These are phyloP conservation scores for Platygyra sinensis DNA, from an alignment of 64 coral and sea anemone genomes.

Conservation along the genomic window DNA sequence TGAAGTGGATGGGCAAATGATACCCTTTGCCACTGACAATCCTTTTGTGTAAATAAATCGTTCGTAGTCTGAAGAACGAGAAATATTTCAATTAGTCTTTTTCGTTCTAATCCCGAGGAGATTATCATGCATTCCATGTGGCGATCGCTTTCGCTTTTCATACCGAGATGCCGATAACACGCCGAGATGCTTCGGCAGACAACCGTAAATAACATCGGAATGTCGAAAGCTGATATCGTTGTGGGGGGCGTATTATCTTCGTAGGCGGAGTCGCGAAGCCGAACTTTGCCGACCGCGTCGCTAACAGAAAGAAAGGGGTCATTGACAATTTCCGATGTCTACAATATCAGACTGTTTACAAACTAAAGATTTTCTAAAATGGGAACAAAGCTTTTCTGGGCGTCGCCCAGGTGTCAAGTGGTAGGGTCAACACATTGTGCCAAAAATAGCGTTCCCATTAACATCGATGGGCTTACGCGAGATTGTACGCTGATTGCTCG, in stretches of 20 bases:
- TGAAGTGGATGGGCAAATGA: neutral
- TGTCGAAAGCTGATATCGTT: constrained; percentile 46
- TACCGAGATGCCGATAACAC: constrained; percentile 24
- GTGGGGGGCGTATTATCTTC: constrained; percentile 21
- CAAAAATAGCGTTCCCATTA: constrained; percentile 27
- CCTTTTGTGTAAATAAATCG: neutral
- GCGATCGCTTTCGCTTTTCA: constrained; percentile 20
- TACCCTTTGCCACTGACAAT: neutral
- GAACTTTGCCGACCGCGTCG: constrained; percentile 23
- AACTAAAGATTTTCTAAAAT: constrained; percentile 12
- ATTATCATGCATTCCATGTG: constrained; percentile 22
- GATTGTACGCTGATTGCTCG: neutral
- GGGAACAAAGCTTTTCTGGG: constrained; percentile 23
- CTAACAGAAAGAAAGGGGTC: constrained; percentile 13
- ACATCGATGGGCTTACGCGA: neutral
- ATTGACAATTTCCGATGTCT: constrained; percentile 45
- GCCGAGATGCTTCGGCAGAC: constrained; percentile 21
- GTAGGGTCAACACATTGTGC: neutral
- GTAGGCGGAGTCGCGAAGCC: constrained; percentile 42
- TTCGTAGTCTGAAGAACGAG: neutral
- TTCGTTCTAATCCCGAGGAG: neutral
- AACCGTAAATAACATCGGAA: constrained; percentile 45
- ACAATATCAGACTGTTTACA: constrained; percentile 33
- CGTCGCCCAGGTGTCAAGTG: constrained; percentile 47
- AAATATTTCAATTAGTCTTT: neutral